A percentile compares a stretch with the other conserved stretches of the same genome.
phyloP scores from a whole-genome alignment of 2,113 vertebrate species.

The Neodon shergylaensis region DNA sequence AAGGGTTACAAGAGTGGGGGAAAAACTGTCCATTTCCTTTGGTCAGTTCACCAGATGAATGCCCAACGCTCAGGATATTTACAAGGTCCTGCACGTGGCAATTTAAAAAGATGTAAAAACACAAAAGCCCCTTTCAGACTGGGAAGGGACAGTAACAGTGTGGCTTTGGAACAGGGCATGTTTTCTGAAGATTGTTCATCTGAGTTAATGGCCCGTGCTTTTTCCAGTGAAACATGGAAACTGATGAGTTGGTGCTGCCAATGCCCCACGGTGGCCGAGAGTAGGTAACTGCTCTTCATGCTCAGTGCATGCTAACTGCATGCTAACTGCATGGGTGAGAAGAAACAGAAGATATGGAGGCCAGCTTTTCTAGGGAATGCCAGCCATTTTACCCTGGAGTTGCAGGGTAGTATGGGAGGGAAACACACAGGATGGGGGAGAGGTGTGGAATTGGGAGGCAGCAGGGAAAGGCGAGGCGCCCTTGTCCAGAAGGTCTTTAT shows the following conservation, averaged over 20 bases:
- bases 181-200: slow-evolving; percentile 77
- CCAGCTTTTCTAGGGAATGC: not conserved
- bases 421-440: no score
- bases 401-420: not conserved
- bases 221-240: slow-evolving; percentile 64
- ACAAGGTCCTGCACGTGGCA: slow-evolving; percentile 83
- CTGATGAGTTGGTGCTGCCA: not conserved
- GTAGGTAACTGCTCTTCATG: fast-evolving
- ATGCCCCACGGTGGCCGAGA: not conserved
- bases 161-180: slow-evolving; percentile 64
- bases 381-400: not conserved
- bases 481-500: not conserved
- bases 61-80: slow-evolving; percentile 81
- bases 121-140: slow-evolving; percentile 79
- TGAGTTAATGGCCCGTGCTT: slow-evolving; percentile 51
- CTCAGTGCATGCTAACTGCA: not conserved
- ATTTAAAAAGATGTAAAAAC: slow-evolving; percentile 84
- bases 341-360: no score
- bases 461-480: fast-evolving
- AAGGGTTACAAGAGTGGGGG: slow-evolving; percentile 55
- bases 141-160: slow-evolving; percentile 78
- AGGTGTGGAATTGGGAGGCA: no score
- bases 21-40: slow-evolving; percentile 75
- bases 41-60: slow-evolving; percentile 76
- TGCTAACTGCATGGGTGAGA: not conserved